Conservation (phyloP, 2,888 invertebrate species). For the Stenoptilia bipunctidactyla region DNA sequence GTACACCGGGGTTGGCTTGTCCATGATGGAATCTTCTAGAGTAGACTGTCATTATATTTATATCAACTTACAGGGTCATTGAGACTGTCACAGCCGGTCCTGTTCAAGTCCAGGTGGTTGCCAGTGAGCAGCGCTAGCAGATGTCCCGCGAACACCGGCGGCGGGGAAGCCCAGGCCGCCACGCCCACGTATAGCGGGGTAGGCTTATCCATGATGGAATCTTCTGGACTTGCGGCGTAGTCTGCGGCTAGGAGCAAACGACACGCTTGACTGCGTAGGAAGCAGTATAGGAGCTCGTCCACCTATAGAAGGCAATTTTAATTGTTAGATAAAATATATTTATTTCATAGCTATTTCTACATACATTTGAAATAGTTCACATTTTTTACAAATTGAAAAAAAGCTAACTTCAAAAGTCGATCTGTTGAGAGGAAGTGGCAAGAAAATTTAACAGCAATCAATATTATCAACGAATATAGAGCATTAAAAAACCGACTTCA, state of each 20-base stretch:
- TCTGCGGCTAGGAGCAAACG: constrained; percentile 69
- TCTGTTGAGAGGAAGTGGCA: too few relatives aligned
- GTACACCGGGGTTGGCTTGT: constrained; percentile 24
- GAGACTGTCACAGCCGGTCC: constrained; percentile 20
- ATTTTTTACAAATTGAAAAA: too few relatives aligned
- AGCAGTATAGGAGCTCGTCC: constrained; percentile 84
- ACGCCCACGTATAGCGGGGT: constrained; percentile 53
- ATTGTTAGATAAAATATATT: too few relatives aligned
- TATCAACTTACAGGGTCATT: constrained; percentile 26
- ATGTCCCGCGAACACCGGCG: constrained; percentile 72
- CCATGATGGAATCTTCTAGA: constrained; percentile 25
- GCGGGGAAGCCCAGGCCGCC: constrained; percentile 44
- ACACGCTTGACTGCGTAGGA: constrained; percentile 79
- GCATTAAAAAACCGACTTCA: too few relatives aligned
- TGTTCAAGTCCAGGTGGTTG: constrained; percentile 27
- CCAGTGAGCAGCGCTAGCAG: constrained; percentile 75
- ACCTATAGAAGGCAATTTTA: too few relatives aligned
- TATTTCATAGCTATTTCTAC: too few relatives aligned
- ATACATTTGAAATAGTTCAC: too few relatives aligned
- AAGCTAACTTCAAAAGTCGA: too few relatives aligned
- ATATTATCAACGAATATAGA: too few relatives aligned
- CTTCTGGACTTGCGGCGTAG: constrained; percentile 31
- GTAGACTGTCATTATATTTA: too few relatives aligned
- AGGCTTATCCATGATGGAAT: constrained; percentile 18
- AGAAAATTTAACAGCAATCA: too few relatives aligned